Percentiles rank a stretch among this genome's conserved stretches.
Evolutionary conservation across 1,140 invertebrate genomes (phyloP).

Genomic region (Episyrphus balteatus): DNA sequence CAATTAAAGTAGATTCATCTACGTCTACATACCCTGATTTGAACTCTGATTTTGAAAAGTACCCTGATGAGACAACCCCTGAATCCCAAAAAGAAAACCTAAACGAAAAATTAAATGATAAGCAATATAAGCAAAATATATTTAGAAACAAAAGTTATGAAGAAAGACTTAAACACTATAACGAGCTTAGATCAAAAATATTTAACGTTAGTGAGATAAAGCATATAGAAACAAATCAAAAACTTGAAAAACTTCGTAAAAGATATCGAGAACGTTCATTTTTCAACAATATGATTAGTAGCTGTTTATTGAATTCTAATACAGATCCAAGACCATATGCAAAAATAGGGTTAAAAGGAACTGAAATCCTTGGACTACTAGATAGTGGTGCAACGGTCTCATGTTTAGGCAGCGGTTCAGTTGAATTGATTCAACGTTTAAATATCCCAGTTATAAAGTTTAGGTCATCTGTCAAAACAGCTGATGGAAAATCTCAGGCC

Average conservation of each 20-base stretch:
- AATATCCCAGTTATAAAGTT: not conserved
- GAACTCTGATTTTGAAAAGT: no score
- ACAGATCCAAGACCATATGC: not conserved
- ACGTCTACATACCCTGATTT: no score
- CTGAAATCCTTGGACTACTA: not conserved
- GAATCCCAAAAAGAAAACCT: not conserved
- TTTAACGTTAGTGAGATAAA: constrained; percentile 3
- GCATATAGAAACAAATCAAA: not conserved
- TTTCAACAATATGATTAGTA: no score
- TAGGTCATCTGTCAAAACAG: not conserved
- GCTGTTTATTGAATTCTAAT: not conserved
- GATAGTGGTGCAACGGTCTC: not conserved
- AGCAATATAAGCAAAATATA: no score
- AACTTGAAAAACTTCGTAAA: not conserved
- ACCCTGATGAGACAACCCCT: no score
- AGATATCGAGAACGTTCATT: not conserved
- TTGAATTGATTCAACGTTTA: not conserved
- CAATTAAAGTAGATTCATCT: no score
- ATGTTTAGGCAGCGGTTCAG: not conserved
- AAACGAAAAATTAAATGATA: not conserved
- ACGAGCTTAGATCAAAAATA: not conserved
- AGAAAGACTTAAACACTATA: not conserved
- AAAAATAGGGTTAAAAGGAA: not conserved
- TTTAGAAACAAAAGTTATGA: no score
- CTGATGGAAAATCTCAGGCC: not conserved